Evolutionary conservation across 1,140 invertebrate species (phyloP).

Genomic region (Colletes latitarsis): DNA sequence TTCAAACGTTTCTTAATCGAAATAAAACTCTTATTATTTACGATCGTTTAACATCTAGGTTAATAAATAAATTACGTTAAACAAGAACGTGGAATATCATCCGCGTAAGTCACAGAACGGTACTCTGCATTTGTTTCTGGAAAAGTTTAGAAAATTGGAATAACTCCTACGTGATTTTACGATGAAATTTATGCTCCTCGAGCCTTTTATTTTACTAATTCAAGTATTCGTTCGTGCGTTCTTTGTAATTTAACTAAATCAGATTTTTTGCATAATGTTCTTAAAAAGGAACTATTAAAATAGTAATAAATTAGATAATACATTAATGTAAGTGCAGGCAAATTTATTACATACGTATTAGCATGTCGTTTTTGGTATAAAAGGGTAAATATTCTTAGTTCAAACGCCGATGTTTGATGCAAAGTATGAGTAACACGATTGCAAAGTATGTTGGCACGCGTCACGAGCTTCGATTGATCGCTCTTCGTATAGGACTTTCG

Average conservation of each 20-base stretch:
- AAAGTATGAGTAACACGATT: not conserved
- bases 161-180: not conserved
- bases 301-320: not conserved
- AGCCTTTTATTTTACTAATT: not conserved
- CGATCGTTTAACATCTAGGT: too few species aligned
- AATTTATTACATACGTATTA: not conserved
- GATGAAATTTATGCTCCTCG: too few species aligned
- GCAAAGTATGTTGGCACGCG: constrained; percentile 16
- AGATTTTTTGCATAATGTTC: not conserved
- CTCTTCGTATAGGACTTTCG: constrained; percentile 34
- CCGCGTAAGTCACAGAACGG: not conserved
- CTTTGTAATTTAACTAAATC: not conserved
- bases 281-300: not conserved
- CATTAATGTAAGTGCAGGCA: not conserved
- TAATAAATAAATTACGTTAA: not conserved
- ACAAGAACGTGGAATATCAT: not conserved
- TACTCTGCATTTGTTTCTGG: not conserved
- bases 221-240: not conserved
- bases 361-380: not conserved
- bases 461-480: constrained; percentile 55
- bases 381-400: not conserved
- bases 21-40: not conserved
- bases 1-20: not conserved
- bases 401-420: not conserved
- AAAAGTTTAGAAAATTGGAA: not conserved